Conservation (phyloP, 2,797 vertebrate genomes). For the Tapirus indicus region DNA sequence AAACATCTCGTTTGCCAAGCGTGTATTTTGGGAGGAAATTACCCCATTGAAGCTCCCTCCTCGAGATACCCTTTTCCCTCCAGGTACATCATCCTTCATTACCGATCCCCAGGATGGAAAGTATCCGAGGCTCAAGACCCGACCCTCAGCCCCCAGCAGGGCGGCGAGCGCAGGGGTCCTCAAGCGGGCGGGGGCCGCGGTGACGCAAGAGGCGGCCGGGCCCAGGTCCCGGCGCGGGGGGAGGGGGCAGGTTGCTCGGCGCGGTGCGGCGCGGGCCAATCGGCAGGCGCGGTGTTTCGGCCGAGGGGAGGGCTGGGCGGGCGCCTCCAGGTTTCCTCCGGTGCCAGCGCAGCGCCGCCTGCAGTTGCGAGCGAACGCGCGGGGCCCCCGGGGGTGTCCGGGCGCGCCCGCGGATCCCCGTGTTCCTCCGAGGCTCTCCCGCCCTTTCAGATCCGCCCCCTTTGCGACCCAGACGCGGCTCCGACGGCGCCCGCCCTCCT, state of each 20-base stretch:
- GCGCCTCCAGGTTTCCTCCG: neutral
- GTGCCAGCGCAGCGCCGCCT: conserved; percentile 50
- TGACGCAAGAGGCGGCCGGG: conserved; percentile 28
- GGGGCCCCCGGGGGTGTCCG: neutral
- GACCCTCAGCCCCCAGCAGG: neutral
- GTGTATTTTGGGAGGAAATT: neutral
- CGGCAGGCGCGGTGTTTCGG: conserved; percentile 58
- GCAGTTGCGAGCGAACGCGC: neutral
- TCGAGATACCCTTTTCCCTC: neutral
- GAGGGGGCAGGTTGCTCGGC: neutral
- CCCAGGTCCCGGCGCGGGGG: neutral
- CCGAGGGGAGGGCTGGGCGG: neutral
- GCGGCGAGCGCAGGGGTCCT: neutral
- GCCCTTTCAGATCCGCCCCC: neutral
- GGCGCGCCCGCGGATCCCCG: neutral
- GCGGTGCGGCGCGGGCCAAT: conserved; percentile 62
- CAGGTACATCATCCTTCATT: neutral
- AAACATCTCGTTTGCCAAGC: neutral
- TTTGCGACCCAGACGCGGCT: neutral
- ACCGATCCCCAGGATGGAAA: neutral
- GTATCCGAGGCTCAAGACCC: neutral
- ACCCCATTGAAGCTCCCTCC: neutral
- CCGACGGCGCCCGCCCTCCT: neutral
- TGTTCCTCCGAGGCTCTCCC: neutral
- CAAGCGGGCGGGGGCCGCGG: neutral